phyloP scores from a whole-genome alignment of 2,113 vertebrate species.

The Zosterops hypoxanthus region DNA sequence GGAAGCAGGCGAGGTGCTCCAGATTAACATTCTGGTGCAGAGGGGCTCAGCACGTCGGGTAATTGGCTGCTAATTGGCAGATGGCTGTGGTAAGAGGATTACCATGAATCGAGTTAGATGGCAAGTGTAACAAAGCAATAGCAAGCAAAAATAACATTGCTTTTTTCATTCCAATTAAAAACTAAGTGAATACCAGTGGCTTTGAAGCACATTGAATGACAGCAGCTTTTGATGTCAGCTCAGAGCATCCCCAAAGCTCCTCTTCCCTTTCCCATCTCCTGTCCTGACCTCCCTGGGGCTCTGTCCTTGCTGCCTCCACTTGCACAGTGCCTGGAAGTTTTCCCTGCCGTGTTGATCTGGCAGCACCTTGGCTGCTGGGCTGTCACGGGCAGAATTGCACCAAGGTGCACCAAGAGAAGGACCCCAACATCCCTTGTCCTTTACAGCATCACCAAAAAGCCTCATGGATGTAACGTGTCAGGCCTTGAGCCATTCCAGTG shows the following conservation, averaged over 20 bases:
- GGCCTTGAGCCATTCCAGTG: neutral
- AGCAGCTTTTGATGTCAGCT: neutral
- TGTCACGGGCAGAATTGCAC: neutral
- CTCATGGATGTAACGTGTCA: rapidly evolving
- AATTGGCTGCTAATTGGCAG: conserved; percentile 24
- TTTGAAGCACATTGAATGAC: neutral
- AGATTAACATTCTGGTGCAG: neutral
- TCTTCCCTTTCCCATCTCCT: neutral
- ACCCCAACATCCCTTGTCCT: neutral
- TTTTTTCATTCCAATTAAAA: neutral
- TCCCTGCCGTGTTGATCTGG: rapidly evolving
- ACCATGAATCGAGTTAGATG: conserved; percentile 6
- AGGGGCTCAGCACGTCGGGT: neutral
- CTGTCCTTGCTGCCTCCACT: neutral
- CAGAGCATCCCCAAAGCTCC: neutral
- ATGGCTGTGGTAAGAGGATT: conserved; percentile 19
- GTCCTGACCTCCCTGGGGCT: neutral
- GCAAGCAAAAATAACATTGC: neutral
- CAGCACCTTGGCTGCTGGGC: neutral
- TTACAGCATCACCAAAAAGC: neutral
- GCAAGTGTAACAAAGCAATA: conserved; percentile 8
- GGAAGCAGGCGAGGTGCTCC: neutral
- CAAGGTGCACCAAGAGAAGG: neutral
- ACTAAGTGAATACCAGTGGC: neutral
- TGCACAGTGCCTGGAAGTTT: neutral